These are phyloP conservation scores for Xenotilapia flavipinnis DNA, from an alignment of 2,113 vertebrate genomes.

Conservation along the genomic window DNA sequence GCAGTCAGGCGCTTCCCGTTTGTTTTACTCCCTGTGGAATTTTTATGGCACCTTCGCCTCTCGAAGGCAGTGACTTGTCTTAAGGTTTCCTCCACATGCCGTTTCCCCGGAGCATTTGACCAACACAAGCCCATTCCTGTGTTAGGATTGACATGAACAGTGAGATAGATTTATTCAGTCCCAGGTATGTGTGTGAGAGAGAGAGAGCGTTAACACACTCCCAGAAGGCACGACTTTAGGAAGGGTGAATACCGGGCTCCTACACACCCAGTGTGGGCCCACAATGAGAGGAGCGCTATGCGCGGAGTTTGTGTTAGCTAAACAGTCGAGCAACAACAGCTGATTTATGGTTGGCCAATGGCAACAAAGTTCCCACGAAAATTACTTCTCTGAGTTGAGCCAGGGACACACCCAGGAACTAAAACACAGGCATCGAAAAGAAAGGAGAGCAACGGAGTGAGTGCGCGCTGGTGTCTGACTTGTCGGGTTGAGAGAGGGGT, in stretches of 20 bases:
- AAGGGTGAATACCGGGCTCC: conserved; percentile 73
- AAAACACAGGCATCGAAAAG: not conserved
- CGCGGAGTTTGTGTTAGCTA: not conserved
- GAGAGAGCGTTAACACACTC: not conserved
- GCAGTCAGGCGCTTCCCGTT: not conserved
- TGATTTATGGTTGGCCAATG: conserved; percentile 87
- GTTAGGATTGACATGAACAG: conserved; percentile 81
- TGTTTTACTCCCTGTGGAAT: conserved; percentile 54
- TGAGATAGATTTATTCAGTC: conserved; percentile 76
- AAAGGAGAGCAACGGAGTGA: conserved; percentile 1
- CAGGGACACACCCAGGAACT: conserved; percentile 73
- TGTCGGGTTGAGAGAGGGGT: not conserved
- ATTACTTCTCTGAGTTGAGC: conserved; percentile 73
- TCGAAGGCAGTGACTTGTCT: conserved; percentile 23
- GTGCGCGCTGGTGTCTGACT: not conserved
- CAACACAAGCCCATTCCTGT: conserved; percentile 32
- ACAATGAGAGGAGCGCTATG: not conserved
- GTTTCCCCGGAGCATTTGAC: not conserved
- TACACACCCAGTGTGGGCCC: not conserved
- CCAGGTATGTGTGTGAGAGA: conserved; percentile 1
- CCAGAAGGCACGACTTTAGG: conserved; percentile 75
- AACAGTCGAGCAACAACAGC: conserved; percentile 78
- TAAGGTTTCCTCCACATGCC: not conserved
- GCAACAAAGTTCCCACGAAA: conserved; percentile 76
- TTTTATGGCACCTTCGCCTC: conserved; percentile 61